A percentile compares a stretch with the other conserved stretches of the same genome.
These are phyloP conservation scores for Boloria euphrosyne DNA, from an alignment of 2,888 invertebrate species.

Conservation along the genomic window DNA sequence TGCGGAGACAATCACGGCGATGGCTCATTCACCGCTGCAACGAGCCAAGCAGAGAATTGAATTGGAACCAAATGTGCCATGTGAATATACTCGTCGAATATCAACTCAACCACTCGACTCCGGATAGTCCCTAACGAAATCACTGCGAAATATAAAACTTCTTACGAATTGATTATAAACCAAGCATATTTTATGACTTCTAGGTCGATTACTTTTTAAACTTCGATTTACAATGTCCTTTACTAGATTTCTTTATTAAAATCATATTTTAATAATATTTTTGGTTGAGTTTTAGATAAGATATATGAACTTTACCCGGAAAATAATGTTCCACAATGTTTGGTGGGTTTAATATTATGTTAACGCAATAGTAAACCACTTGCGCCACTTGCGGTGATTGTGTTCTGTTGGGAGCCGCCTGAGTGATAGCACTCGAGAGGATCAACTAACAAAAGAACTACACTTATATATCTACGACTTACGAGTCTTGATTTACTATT, in stretches of 20 bases:
- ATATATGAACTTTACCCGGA: not conserved
- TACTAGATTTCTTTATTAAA: too few relatives aligned
- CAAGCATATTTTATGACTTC: not conserved
- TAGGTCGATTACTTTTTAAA: not conserved
- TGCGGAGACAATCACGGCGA: conserved; percentile 68
- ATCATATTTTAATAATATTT: not conserved
- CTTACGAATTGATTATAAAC: conserved; percentile 20
- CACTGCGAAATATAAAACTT: conserved; percentile 23
- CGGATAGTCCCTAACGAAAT: conserved; percentile 24
- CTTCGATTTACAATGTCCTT: not conserved
- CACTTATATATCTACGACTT: not conserved
- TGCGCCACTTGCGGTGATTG: conserved; percentile 5
- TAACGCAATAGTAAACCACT: conserved; percentile 6
- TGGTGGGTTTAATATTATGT: conserved; percentile 12
- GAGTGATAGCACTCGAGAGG: not conserved
- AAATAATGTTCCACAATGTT: not conserved
- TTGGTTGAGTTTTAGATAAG: not conserved
- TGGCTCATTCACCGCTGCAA: conserved; percentile 77
- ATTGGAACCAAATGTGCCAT: conserved; percentile 80
- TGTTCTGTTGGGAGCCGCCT: conserved; percentile 6
- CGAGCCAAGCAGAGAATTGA: conserved; percentile 78
- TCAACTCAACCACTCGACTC: conserved; percentile 28
- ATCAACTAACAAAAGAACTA: conserved; percentile 4
- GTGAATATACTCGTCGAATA: conserved; percentile 68
- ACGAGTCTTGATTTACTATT: not conserved